phyloP scores from a whole-genome alignment of 2,797 vertebrate genomes.

The Scyliorhinus canicula region DNA sequence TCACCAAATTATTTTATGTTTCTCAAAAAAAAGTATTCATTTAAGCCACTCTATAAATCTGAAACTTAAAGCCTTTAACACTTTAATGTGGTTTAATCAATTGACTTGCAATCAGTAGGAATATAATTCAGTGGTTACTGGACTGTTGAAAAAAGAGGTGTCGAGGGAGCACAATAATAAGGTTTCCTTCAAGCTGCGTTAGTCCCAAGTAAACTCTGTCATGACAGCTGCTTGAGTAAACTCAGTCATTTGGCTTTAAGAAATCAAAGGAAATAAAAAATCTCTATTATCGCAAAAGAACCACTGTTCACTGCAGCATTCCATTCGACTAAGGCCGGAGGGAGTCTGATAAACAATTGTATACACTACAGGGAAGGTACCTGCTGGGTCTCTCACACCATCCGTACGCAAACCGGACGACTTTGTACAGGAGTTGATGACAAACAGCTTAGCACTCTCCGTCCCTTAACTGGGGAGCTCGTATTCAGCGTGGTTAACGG shows the following conservation, averaged over 20 bases:
- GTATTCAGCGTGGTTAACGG: too few relatives aligned
- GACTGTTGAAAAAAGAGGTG: conserved; percentile 31
- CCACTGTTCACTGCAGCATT: neutral
- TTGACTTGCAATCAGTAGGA: conserved; percentile 25
- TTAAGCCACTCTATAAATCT: conserved; percentile 23
- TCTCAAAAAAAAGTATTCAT: conserved; percentile 30
- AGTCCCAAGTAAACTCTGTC: neutral
- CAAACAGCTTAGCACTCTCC: too few relatives aligned
- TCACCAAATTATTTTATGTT: conserved; percentile 30
- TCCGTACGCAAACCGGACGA: too few relatives aligned
- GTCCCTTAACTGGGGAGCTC: too few relatives aligned
- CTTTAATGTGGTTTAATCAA: conserved; percentile 27
- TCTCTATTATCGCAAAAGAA: neutral
- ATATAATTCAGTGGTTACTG: conserved; percentile 28
- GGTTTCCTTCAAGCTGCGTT: neutral
- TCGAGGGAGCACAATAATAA: conserved; percentile 17
- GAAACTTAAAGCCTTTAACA: conserved; percentile 22
- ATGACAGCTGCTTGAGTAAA: neutral
- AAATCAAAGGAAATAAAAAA: neutral
- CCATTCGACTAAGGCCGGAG: too few relatives aligned
- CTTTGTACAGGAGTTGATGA: too few relatives aligned
- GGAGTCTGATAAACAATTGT: too few relatives aligned
- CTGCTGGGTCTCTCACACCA: too few relatives aligned
- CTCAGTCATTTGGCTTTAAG: neutral
- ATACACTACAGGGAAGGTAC: too few relatives aligned